Percentiles rank a stretch among this genome's conserved stretches.
phyloP scores from a whole-genome alignment of 2,797 vertebrate genomes.

The Pteronotus mesoamericanus region DNA sequence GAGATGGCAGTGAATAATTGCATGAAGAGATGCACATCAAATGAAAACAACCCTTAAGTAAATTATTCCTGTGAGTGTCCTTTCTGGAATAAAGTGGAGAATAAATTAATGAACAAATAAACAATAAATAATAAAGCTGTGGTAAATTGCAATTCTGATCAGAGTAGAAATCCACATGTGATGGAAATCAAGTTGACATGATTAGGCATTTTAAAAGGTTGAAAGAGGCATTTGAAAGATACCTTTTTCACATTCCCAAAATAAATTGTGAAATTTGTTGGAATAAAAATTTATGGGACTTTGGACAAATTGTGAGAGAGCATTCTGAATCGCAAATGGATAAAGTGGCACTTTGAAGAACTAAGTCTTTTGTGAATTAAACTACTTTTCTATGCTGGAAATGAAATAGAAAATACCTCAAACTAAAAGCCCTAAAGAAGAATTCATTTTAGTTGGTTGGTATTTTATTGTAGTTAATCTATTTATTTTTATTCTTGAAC shows the following conservation, averaged over 20 bases:
- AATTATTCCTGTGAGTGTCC: constrained; percentile 13
- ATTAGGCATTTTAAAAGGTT: neutral
- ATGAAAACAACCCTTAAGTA: constrained; percentile 25
- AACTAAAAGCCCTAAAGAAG: constrained; percentile 18
- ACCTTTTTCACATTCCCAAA: neutral
- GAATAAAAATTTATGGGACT: neutral
- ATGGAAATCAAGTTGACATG: neutral
- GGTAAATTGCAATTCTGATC: constrained; percentile 38
- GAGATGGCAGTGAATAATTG: constrained; percentile 50
- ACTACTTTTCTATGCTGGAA: constrained; percentile 14
- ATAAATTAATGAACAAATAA: constrained; percentile 65
- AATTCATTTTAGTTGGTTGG: constrained; percentile 19
- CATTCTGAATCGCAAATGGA: neutral
- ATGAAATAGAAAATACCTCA: neutral
- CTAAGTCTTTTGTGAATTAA: neutral
- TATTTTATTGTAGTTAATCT: constrained; percentile 39
- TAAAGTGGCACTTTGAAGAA: neutral
- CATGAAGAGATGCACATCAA: constrained; percentile 31
- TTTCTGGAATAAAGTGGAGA: constrained; percentile 30
- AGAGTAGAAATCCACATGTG: neutral
- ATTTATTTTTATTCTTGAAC: constrained; percentile 34
- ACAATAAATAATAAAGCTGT: constrained; percentile 58
- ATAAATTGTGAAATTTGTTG: neutral
- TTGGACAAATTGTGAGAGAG: neutral
- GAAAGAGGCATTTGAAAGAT: neutral